Evolutionary conservation across 2,797 vertebrate genomes (phyloP).

Genomic region (Gorsachius magnificus): DNA sequence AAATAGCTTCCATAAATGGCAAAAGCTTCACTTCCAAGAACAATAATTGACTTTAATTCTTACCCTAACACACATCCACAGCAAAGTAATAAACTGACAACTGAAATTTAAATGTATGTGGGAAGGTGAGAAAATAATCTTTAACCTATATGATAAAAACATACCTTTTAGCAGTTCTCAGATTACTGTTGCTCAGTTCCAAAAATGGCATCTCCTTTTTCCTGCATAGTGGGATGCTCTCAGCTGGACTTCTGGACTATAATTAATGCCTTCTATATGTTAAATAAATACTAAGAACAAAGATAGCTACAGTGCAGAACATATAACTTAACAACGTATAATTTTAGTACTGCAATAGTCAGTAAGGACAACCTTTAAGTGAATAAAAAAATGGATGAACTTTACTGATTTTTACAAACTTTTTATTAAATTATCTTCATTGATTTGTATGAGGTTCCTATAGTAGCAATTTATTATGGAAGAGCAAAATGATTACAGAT

Average conservation of each 20-base stretch:
- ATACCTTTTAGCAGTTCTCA: slow-evolving; percentile 23
- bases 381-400: neutral
- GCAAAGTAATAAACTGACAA: neutral
- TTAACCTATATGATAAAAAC: neutral
- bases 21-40: neutral
- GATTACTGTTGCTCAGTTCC: neutral
- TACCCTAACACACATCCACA: neutral
- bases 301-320: neutral
- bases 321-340: neutral
- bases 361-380: neutral
- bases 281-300: neutral
- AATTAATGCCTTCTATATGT: slow-evolving; percentile 3
- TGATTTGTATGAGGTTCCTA: neutral
- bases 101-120: neutral
- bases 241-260: slow-evolving; percentile 24
- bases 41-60: neutral
- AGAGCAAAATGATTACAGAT: neutral
- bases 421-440: neutral
- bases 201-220: slow-evolving; percentile 27
- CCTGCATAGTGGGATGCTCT: neutral
- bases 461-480: neutral
- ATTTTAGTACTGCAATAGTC: neutral
- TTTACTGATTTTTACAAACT: neutral
- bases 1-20: neutral
- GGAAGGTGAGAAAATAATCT: slow-evolving; percentile 24